Base-by-base conservation (phyloP, 2,113 vertebrate species). In the Cettia cetti region DNA sequence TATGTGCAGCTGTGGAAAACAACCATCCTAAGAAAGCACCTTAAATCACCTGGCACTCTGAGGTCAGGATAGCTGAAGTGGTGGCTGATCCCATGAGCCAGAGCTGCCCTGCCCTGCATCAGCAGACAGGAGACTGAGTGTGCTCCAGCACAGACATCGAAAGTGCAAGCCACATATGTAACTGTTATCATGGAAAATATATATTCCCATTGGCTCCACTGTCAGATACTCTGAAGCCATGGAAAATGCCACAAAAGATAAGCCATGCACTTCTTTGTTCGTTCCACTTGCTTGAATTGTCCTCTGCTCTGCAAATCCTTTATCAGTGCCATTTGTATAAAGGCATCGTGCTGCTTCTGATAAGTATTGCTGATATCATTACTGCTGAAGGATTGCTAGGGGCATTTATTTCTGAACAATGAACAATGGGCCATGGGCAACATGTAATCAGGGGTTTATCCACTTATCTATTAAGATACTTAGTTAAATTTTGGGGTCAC, bases 201-300 rank as follows among this genome's bases (percentile, higher is more conserved):
- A 77, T 89, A 93, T 87, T 94, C 89, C 79, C 87, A 65, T 44
- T 89, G 94, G 89, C 90, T 95, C 66, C 50, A 66, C 56, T 78
- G 86, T 71, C 93, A 94, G 92, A 76, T 86, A 90, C 24, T 82
- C 65, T 82, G 91, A 96, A 95, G 85, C 91, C 82, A 81, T 75
- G 82, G 95, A 97, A 96, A 97, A 97, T 70, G 56, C 82, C 74
- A 80, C 35, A 40, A 86, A 81, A 97, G 94, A 95, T 95, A 97
- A 95, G 80, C 68, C 19, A 44, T 82, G 49, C 27, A 80, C 31
- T 49, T 72, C 93, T 96, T 94, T 94, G 86, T 94, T 97, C 54
- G 0, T 79, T 78, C 72, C 59, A 59, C 87, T 92, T 83, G 86
- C 74, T 95, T 57, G 54, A 82, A 92, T 77, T 53, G 61, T 87